Percentiles rank a stretch among this genome's conserved stretches.
These are phyloP conservation scores for Rhopalosiphum maidis DNA, from an alignment of 1,140 invertebrate species.

Conservation along the genomic window DNA sequence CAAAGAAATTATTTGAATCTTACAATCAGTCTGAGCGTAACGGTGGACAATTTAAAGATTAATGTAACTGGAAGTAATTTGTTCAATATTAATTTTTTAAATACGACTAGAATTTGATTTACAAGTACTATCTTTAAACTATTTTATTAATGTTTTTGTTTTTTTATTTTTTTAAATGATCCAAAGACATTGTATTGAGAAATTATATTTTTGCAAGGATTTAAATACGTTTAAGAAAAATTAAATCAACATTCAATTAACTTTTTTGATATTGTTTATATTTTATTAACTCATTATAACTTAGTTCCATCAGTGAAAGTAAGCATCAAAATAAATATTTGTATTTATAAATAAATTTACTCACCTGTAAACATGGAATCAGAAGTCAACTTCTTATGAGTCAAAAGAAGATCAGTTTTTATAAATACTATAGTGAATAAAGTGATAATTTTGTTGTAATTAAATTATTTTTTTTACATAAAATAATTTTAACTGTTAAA, in stretches of 20 bases:
- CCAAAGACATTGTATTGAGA: not conserved
- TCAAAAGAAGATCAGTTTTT: not conserved
- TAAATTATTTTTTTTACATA: not conserved
- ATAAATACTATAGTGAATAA: not conserved
- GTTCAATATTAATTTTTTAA: not conserved
- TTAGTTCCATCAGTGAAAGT: not conserved
- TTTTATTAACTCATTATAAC: not conserved
- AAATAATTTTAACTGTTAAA: not conserved
- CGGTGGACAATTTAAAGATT: not conserved
- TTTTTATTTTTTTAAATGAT: not conserved
- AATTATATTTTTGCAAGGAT: constrained; percentile 10
- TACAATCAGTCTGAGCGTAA: not conserved
- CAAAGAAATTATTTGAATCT: constrained; percentile 4
- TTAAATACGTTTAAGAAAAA: not conserved
- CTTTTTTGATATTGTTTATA: not conserved
- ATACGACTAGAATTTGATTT: not conserved
- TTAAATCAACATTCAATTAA: not conserved
- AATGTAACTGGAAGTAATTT: not conserved
- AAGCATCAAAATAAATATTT: not conserved
- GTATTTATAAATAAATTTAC: not conserved
- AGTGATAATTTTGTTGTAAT: not conserved
- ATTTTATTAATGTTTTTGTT: not conserved
- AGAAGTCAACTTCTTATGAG: not conserved
- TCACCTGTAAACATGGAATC: not conserved
- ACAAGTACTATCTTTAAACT: not conserved